These are phyloP conservation scores for Hemicrepidius hirtus DNA, from an alignment of 2,888 invertebrate species.

Conservation along the genomic window DNA sequence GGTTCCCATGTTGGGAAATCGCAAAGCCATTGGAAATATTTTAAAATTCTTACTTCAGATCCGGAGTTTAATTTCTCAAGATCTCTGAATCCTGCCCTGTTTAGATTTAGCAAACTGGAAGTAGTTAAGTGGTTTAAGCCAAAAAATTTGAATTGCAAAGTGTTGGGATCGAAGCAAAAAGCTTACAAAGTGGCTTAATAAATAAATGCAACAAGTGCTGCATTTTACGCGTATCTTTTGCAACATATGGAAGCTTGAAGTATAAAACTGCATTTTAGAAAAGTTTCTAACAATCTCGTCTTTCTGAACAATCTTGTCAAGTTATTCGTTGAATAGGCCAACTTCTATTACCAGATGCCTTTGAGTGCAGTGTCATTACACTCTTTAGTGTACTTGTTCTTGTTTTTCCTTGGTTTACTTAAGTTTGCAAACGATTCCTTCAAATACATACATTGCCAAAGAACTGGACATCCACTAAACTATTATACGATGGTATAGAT, in stretches of 20 bases:
- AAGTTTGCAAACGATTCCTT: neutral
- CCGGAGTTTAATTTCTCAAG: too few species aligned
- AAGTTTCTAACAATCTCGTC: constrained; percentile 20
- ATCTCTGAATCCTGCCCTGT: too few species aligned
- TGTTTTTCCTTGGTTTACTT: neutral
- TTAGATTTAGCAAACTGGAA: too few species aligned
- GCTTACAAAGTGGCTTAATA: neutral
- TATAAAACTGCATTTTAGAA: constrained; percentile 5
- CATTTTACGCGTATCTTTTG: constrained; percentile 5
- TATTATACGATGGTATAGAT: too few species aligned
- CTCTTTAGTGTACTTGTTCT: constrained; percentile 8
- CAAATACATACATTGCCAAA: too few species aligned
- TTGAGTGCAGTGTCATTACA: constrained; percentile 19
- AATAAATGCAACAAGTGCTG: constrained; percentile 2
- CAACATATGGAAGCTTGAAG: constrained; percentile 17
- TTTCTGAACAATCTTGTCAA: constrained; percentile 22
- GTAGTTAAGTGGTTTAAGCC: too few species aligned
- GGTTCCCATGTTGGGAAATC: too few species aligned
- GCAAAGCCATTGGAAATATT: too few species aligned
- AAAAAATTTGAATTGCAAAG: neutral
- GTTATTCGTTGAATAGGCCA: constrained; percentile 15
- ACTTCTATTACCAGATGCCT: constrained; percentile 24
- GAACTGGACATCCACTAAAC: too few species aligned
- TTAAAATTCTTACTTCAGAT: too few species aligned
- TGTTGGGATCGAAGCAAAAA: too few species aligned